Evolutionary conservation across 2,113 vertebrate species (phyloP), one percentile per base, ranked within the genome.

Genomic region (Elephantulus edwardii): DNA sequence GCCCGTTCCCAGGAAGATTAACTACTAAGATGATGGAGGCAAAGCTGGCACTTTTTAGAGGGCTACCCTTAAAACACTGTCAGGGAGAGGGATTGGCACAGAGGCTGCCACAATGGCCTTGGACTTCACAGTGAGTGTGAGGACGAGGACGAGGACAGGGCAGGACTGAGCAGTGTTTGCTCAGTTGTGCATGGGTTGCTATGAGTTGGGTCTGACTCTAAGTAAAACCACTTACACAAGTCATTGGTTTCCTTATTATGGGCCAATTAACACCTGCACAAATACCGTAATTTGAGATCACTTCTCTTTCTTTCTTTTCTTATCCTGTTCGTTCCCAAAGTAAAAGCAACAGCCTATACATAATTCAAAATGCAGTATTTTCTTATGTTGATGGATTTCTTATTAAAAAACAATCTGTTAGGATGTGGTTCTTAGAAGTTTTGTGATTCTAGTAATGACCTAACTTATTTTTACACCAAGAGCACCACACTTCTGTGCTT

Each of bases 1-100:
- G 88, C 82, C 91, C 95, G 96, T 97, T 98, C 97, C 97, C 97
- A 97, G 97, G 96, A 97, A 97, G 96, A 97, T 98, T 97, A 97
- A 94, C 95, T 89, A 89, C 90, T 93, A 88, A 96, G 96, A 96
- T 91, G 75, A 88, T 56, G 78, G 75, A 94, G 80, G 78, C 44
- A 94, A 92, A 85, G 26, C 80, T 92, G 92, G 87, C 95, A 81
- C 91, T 95, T 96, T 96, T 93, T 90, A 95, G 82, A 38, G 28
- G 71, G 71, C 89, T 96, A 50, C 66, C 64, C 83, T 96, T 95
- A 82, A 56, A 76, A 30, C 10, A n/a, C 60, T 30, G 28, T 33
- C 60, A 62, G 33, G 7, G 60, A 62, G 60, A 62, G 11, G 30
- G 30, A 62, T 33, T 62, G 60, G 33, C 58, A 62, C 56, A 24